Evolutionary conservation across 1,140 invertebrate genomes (phyloP), one percentile per base, ranked within the genome.

Genomic region (Drosophila sucinea): DNA sequence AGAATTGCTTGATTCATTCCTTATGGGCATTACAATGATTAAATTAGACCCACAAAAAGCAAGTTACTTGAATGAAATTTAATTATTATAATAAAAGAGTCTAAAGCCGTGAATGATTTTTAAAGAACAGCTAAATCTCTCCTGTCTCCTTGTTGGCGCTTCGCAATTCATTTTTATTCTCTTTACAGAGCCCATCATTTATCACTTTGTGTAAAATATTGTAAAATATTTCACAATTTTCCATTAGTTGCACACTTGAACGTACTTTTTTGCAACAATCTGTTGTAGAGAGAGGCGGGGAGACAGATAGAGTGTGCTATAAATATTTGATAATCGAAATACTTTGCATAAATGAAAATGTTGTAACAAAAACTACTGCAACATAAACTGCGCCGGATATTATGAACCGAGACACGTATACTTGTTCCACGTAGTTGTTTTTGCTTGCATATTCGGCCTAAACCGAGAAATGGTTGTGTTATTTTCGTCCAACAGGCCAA

Each of bases 401-500:
- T 51, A 51, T 51, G 7, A 51, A 25, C 23, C 44, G 2, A 51
- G 8, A 51, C 44, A 51, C 44, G 44, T 51, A 27, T n/a, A n/a
- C 4, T 41, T 41, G 11, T n/a, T 41, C 11, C 4, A 51, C 8
- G 25, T 25, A 47, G 6, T 47, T 51, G 23, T 51, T 25, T 23
- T 51, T 51, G 23, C 10, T 27, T 51, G 44, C 44, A 51, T 51
- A 17, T 27, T 55, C 27, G 58, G 51, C 60, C 51, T 23, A 33
- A 70, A 38, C 1, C 62, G 11, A 54, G 17, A 60, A 60, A 61
- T 61, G 6, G 8, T 25, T 11, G 3, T 41, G 32, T 51, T 35
- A 54, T 65, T 65, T 33, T 58, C 11, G 4, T 25, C 27, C 17
- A n/a, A 35, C 29, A 57, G n/a, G 17, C 29, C 32, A 58, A 58